A percentile compares a stretch with the other conserved stretches of the same genome.
These are phyloP conservation scores for Morpho deidamia DNA, from an alignment of 2,888 invertebrate genomes.

Conservation along the genomic window DNA sequence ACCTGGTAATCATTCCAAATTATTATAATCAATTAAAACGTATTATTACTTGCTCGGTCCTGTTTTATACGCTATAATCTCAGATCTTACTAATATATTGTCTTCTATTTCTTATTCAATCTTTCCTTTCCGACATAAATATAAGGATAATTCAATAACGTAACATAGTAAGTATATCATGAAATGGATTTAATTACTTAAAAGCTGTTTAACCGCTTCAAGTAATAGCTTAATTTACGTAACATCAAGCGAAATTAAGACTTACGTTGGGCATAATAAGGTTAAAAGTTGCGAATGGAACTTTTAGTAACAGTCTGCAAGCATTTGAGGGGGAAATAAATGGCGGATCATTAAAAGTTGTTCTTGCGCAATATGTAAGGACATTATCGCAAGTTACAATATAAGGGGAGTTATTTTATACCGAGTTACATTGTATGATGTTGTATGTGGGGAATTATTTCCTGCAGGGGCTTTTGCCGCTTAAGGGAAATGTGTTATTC, in stretches of 20 bases:
- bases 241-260: neutral
- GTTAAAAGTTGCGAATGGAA: neutral
- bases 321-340: slow-evolving; percentile 9
- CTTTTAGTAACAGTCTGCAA: neutral
- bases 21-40: too few relatives aligned
- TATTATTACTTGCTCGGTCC: too few relatives aligned
- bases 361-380: slow-evolving; percentile 7
- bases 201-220: slow-evolving; percentile 2
- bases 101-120: too few relatives aligned
- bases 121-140: too few relatives aligned
- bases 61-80: too few relatives aligned
- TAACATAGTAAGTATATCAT: slow-evolving; percentile 1
- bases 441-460: slow-evolving; percentile 5
- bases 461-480: neutral
- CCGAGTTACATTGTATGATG: slow-evolving; percentile 4
- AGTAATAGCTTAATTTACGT: slow-evolving; percentile 1
- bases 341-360: slow-evolving; percentile 14
- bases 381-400: slow-evolving; percentile 10
- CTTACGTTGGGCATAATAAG: neutral
- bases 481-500: slow-evolving; percentile 1
- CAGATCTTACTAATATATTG: too few relatives aligned
- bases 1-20: too few relatives aligned
- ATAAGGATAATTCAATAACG: neutral
- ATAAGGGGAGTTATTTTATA: slow-evolving; percentile 4
- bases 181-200: slow-evolving; percentile 8